phyloP scores from a whole-genome alignment of 1,140 invertebrate genomes.

The Musca domestica region DNA sequence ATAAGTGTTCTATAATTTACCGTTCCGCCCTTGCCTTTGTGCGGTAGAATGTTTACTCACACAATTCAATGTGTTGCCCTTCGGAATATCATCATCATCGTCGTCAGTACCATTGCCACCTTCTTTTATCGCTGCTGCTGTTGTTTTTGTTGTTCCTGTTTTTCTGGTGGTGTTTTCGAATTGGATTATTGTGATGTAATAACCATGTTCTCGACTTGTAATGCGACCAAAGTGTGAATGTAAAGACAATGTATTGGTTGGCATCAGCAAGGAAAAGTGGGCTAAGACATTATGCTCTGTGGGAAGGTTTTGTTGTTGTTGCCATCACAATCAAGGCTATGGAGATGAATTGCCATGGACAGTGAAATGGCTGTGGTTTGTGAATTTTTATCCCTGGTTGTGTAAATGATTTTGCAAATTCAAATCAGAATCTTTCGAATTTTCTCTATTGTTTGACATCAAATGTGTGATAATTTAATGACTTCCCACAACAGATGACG shows the following conservation, averaged over 20 bases:
- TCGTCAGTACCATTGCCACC: too few species aligned
- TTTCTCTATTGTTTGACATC: conserved; percentile 50
- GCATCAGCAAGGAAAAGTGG: too few species aligned
- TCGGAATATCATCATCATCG: neutral
- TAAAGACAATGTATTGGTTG: conserved; percentile 8
- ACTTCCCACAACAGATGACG: conserved; percentile 36
- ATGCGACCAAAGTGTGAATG: conserved; percentile 37
- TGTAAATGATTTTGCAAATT: conserved; percentile 21
- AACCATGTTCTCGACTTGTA: conserved; percentile 54
- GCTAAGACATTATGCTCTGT: too few species aligned
- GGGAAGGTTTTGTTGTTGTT: too few species aligned
- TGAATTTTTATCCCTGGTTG: neutral
- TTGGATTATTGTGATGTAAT: conserved; percentile 47
- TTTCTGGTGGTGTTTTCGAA: neutral
- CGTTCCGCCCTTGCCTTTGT: conserved; percentile 1
- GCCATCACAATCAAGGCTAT: neutral
- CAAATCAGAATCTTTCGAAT: neutral
- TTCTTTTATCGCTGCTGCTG: too few species aligned
- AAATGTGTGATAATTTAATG: conserved; percentile 55
- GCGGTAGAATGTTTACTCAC: neutral
- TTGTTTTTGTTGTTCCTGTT: neutral
- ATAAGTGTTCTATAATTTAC: conserved; percentile 6
- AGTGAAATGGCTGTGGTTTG: neutral
- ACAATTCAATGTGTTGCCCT: conserved; percentile 6
- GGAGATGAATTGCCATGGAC: neutral